These are phyloP conservation scores for Hemibagrus wyckioides DNA, from an alignment of 2,113 vertebrate genomes.

Conservation along the genomic window DNA sequence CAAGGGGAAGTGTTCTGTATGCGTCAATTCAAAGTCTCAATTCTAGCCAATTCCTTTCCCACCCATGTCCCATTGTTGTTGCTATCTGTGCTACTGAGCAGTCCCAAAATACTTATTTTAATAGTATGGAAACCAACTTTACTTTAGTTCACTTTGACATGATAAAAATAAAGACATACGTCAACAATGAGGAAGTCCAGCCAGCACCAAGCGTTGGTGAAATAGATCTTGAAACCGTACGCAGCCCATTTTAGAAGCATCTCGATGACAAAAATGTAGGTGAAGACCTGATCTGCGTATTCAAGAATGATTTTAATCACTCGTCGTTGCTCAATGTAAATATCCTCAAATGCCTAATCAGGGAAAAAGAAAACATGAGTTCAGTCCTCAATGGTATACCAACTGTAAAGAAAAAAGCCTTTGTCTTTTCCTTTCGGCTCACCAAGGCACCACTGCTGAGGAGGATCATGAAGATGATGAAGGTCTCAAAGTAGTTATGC, in stretches of 20 bases:
- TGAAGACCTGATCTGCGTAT: conserved; percentile 91
- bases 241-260: conserved; percentile 97
- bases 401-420: background rate
- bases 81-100: too few relatives aligned
- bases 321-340: conserved; percentile 84
- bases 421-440: conserved; percentile 16
- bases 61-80: background rate
- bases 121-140: background rate
- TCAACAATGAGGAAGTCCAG: conserved; percentile 96
- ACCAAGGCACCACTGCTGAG: conserved; percentile 93
- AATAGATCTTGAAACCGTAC: conserved; percentile 92
- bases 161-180: conserved; percentile 71
- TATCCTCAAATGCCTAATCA: conserved; percentile 91
- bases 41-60: too few relatives aligned
- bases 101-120: background rate
- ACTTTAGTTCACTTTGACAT: background rate
- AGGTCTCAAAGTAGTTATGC: conserved; percentile 93
- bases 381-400: background rate
- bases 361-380: background rate
- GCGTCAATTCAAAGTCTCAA: too few relatives aligned
- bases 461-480: conserved; percentile 97
- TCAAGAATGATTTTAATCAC: conserved; percentile 86
- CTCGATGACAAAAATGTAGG: conserved; percentile 90
- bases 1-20: background rate
- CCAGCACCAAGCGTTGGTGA: conserved; percentile 98